phyloP scores from a whole-genome alignment of 2,113 vertebrate species.

The Rhipidura dahli region DNA sequence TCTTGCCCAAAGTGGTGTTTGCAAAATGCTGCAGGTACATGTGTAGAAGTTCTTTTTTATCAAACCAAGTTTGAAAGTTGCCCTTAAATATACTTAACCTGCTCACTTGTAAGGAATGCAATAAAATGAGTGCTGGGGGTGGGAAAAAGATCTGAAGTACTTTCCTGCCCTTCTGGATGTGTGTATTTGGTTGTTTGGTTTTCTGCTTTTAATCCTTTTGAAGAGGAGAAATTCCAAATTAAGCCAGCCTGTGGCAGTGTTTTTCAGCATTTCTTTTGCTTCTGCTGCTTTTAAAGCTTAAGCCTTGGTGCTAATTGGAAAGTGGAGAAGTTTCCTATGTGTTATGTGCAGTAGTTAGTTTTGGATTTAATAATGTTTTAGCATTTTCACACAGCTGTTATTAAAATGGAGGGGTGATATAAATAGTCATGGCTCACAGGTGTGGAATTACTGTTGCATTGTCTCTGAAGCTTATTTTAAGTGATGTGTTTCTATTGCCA shows the following conservation, averaged over 20 bases:
- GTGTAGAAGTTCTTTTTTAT: not conserved
- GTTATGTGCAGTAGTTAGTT: not conserved
- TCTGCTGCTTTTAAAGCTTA: not conserved
- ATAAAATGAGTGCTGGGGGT: not conserved
- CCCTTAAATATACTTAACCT: not conserved
- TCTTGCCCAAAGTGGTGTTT: not conserved
- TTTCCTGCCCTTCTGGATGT: not conserved
- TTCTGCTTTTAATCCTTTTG: not conserved
- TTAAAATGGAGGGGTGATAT: not conserved
- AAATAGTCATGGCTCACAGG: not conserved
- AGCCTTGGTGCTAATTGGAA: not conserved
- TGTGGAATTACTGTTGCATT: not conserved
- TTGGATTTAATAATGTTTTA: not conserved
- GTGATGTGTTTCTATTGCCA: not conserved
- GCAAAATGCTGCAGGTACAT: not conserved
- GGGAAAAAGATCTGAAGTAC: not conserved
- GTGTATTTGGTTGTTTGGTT: not conserved
- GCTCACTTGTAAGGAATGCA: not conserved
- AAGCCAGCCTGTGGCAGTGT: constrained; percentile 60
- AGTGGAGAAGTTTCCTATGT: not conserved
- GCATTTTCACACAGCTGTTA: not conserved
- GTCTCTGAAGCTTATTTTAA: not conserved
- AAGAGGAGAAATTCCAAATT: constrained; percentile 29
- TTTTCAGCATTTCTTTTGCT: constrained; percentile 54
- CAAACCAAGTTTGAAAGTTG: not conserved